These are phyloP conservation scores for Lethenteron camtschaticum DNA, from an alignment of 2,113 vertebrate species.

Conservation along the genomic window DNA sequence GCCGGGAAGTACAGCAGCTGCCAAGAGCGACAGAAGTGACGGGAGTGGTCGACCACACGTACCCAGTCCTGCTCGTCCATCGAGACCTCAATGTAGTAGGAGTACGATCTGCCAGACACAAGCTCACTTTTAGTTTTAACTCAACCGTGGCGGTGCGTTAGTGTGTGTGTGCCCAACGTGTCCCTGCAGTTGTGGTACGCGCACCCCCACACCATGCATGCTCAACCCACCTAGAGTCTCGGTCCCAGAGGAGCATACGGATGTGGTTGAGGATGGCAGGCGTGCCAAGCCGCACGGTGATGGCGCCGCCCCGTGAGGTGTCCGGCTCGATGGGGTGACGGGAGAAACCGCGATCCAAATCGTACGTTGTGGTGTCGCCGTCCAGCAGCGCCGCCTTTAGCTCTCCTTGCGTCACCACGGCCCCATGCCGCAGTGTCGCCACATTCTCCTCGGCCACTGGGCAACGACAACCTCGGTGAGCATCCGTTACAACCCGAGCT, in stretches of 20 bases:
- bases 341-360: constrained; percentile 95
- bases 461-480: neutral
- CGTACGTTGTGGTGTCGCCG: constrained; percentile 93
- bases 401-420: constrained; percentile 86
- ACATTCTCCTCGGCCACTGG: constrained; percentile 90
- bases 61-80: constrained; percentile 99
- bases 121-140: constrained; percentile 7
- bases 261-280: constrained; percentile 81
- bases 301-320: constrained; percentile 39
- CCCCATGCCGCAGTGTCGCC: constrained; percentile 89
- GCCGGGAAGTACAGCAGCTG: constrained; percentile 80
- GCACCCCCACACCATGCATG: too few relatives aligned
- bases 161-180: too few relatives aligned
- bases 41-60: constrained; percentile 72
- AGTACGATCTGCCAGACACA: constrained; percentile 52
- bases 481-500: too few relatives aligned
- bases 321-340: constrained; percentile 86
- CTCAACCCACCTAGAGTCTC: constrained; percentile 26
- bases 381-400: constrained; percentile 82
- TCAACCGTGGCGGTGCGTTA: too few relatives aligned
- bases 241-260: constrained; percentile 81
- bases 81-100: constrained; percentile 91
- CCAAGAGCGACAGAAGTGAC: constrained; percentile 85
- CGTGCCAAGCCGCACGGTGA: constrained; percentile 80
- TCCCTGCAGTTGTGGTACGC: too few relatives aligned